Conservation (phyloP, 2,797 vertebrate species). For the Bradypus variegatus region DNA sequence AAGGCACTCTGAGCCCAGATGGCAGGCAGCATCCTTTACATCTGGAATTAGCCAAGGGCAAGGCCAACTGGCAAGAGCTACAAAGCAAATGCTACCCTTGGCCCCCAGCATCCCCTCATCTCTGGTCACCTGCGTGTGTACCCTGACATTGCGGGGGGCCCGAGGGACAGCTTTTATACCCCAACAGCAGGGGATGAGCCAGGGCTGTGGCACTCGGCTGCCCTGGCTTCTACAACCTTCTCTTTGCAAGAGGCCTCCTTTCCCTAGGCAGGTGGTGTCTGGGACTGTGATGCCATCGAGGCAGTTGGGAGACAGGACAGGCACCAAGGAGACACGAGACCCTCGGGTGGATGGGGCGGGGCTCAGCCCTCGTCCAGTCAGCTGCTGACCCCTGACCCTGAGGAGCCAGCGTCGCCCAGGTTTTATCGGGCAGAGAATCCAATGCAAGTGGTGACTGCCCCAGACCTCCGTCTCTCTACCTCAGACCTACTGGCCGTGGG, state of each 20-base stretch:
- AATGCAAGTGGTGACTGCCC: background rate
- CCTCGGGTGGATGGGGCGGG: background rate
- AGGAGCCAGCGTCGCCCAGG: background rate
- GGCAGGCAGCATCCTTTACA: background rate
- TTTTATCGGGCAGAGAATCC: background rate
- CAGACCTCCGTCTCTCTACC: rapidly evolving
- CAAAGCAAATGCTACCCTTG: background rate
- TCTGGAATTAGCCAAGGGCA: background rate
- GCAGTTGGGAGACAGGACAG: background rate
- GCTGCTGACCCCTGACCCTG: background rate
- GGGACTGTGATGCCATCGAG: background rate
- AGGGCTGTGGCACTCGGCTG: background rate
- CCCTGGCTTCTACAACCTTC: background rate
- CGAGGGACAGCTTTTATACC: background rate
- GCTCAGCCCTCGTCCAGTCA: background rate
- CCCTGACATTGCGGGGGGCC: background rate
- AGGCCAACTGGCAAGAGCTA: background rate
- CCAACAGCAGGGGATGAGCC: no score
- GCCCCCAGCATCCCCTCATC: background rate
- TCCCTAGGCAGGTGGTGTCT: no score
- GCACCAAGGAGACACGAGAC: background rate
- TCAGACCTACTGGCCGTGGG: background rate
- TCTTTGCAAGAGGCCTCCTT: background rate
- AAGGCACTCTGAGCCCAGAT: background rate
- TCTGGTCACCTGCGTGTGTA: background rate